Evolutionary conservation across 2,113 vertebrate species (phyloP).

Genomic region (Gallinago paraguaiae): DNA sequence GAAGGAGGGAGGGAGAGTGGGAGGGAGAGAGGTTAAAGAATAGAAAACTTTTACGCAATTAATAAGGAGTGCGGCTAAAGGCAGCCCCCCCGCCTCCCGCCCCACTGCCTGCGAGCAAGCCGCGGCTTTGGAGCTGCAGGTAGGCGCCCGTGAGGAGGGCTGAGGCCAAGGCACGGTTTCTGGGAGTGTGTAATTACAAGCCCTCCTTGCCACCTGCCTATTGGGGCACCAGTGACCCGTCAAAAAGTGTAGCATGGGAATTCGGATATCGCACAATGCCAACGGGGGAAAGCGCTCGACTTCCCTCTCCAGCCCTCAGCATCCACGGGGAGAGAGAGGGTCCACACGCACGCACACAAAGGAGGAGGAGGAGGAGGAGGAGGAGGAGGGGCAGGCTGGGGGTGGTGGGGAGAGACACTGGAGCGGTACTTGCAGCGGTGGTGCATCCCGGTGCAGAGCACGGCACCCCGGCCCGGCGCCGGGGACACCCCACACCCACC

Average conservation of each 20-base stretch:
- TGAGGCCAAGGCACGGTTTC: conserved; percentile 34
- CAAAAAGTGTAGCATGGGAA: conserved; percentile 99
- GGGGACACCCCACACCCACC: background rate
- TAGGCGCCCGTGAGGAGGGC: conserved; percentile 37
- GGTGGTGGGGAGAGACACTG: background rate
- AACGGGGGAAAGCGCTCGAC: conserved; percentile 79
- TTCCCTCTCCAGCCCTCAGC: conserved; percentile 41
- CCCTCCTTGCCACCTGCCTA: conserved; percentile 93
- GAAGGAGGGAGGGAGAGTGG: background rate
- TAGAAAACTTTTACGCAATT: conserved; percentile 50
- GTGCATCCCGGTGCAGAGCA: background rate
- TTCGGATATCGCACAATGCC: conserved; percentile 82
- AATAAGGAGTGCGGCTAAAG: conserved; percentile 6
- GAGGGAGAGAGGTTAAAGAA: background rate
- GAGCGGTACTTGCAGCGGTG: background rate
- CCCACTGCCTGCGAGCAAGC: background rate
- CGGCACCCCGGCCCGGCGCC: background rate
- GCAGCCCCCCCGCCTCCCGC: background rate
- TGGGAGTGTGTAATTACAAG: conserved; percentile 88
- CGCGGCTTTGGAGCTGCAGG: background rate
- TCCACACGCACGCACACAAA: conserved; percentile 45
- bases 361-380: background rate
- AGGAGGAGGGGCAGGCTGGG: conserved; percentile 10
- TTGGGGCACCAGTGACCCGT: conserved; percentile 98
- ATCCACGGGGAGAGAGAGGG: conserved; percentile 39